Evolutionary conservation across 2,113 vertebrate species (phyloP).

Genomic region (Sakesphorus luctuosus): DNA sequence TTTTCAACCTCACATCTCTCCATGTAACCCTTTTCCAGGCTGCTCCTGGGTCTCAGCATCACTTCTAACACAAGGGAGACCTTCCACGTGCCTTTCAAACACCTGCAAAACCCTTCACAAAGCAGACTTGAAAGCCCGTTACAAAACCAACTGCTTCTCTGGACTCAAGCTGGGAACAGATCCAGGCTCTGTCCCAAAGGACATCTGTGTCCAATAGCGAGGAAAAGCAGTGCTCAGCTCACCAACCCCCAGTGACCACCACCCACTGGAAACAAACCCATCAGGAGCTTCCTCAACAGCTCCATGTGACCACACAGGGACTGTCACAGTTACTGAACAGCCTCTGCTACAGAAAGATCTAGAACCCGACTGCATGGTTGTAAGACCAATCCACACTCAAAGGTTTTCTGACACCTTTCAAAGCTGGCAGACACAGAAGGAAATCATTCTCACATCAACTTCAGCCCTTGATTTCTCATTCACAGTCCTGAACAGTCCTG

Average conservation of each 20-base stretch:
- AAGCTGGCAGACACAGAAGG: neutral
- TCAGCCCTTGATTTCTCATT: neutral
- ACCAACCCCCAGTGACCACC: neutral
- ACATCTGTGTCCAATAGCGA: neutral
- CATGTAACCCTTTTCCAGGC: neutral
- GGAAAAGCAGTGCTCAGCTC: neutral
- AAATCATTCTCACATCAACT: neutral
- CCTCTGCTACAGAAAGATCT: neutral
- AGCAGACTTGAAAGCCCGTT: neutral
- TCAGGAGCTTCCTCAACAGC: neutral
- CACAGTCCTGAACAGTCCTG: neutral
- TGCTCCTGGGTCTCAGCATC: neutral
- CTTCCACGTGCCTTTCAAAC: neutral
- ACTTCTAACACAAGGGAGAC: neutral
- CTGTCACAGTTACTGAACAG: neutral
- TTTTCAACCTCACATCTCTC: neutral
- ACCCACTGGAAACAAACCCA: neutral
- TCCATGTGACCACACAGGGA: fast-evolving
- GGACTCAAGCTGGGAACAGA: neutral
- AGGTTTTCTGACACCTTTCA: neutral
- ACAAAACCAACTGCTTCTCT: neutral
- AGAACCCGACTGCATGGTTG: neutral
- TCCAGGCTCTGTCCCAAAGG: neutral
- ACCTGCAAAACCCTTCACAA: neutral
- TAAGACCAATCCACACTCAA: fast-evolving